A percentile compares a stretch with the other conserved stretches of the same genome.
Evolutionary conservation across 1,140 invertebrate genomes (phyloP).

Genomic region (Platorchestia sp.): DNA sequence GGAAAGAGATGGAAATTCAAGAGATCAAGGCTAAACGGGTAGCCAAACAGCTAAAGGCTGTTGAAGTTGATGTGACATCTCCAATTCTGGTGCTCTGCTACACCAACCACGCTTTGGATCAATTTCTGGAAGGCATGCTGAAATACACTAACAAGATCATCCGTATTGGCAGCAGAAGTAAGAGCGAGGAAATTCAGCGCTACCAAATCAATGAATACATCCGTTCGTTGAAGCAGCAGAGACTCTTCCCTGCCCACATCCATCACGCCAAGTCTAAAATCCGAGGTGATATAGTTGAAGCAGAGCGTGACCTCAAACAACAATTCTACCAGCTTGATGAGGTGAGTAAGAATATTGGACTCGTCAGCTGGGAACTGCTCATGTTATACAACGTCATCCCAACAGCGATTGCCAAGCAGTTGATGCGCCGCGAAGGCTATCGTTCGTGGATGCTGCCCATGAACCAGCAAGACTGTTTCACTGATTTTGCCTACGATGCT

Average conservation of each 20-base stretch:
- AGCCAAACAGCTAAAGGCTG: background rate
- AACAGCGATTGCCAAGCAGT: background rate
- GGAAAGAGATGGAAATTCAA: background rate
- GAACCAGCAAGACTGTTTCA: background rate
- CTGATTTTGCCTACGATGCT: background rate
- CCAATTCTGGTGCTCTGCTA: slow-evolving; percentile 86
- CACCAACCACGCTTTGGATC: slow-evolving; percentile 90
- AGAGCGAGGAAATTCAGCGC: slow-evolving; percentile 74
- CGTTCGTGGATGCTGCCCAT: slow-evolving; percentile 6
- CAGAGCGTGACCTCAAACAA: background rate
- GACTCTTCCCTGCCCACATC: background rate
- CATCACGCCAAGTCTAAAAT: background rate
- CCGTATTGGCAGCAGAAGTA: slow-evolving; percentile 81
- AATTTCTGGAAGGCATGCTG: slow-evolving; percentile 84
- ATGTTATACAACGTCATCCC: background rate
- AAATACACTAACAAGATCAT: slow-evolving; percentile 73
- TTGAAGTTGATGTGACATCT: slow-evolving; percentile 21
- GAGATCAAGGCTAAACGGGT: background rate
- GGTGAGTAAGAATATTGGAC: background rate
- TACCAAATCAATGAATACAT: slow-evolving; percentile 62
- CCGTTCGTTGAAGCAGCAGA: background rate
- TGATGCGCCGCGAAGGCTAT: background rate
- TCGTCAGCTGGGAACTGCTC: background rate
- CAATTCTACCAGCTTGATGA: background rate
- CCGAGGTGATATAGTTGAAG: background rate